These are phyloP conservation scores for Cherax destructor DNA, from an alignment of 1,140 invertebrate species.

Conservation along the genomic window DNA sequence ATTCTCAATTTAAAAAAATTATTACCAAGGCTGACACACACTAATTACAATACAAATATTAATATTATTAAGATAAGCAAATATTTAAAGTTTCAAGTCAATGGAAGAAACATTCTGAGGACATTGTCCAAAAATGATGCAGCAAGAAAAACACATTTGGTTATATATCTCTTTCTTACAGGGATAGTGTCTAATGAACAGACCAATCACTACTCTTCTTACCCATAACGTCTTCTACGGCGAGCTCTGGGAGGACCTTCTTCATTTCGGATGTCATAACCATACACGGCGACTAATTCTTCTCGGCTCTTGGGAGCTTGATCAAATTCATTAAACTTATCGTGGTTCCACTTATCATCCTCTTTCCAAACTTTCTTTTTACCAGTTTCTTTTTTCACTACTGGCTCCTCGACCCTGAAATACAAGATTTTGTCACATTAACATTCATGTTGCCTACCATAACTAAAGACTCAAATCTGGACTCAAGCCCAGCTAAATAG, in stretches of 20 bases:
- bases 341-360: constrained; percentile 91
- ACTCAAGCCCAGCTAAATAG: too few relatives aligned
- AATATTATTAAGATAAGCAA: too few relatives aligned
- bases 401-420: constrained; percentile 31
- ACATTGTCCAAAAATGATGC: too few relatives aligned
- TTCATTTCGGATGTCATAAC: constrained; percentile 95
- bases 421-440: not conserved
- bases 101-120: too few relatives aligned
- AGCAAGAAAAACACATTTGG: too few relatives aligned
- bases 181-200: too few relatives aligned
- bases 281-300: constrained; percentile 91
- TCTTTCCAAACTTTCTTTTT: constrained; percentile 78
- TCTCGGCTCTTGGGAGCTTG: constrained; percentile 91
- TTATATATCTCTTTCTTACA: too few relatives aligned
- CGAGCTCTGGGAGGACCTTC: constrained; percentile 92
- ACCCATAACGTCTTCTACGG: constrained; percentile 90
- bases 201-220: constrained; percentile 69
- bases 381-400: constrained; percentile 71
- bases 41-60: too few relatives aligned
- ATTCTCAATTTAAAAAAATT: too few relatives aligned
- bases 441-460: not conserved
- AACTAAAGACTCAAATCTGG: too few relatives aligned
- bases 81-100: too few relatives aligned
- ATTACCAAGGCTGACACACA: too few relatives aligned
- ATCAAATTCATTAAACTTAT: constrained; percentile 87